These are phyloP conservation scores for Cynaeus angustus DNA, from an alignment of 2,888 invertebrate species.

Conservation along the genomic window DNA sequence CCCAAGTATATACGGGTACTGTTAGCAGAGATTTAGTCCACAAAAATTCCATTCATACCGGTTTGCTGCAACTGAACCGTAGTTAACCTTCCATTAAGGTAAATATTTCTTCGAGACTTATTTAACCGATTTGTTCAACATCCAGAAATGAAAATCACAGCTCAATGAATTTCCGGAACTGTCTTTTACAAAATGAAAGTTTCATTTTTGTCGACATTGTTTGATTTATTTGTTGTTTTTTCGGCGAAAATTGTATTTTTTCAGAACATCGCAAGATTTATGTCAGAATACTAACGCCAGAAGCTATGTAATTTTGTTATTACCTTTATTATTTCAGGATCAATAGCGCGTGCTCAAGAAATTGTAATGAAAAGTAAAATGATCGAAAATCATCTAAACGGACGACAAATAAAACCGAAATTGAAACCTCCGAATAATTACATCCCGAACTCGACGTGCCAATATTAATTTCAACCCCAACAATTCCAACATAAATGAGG, in stretches of 20 bases:
- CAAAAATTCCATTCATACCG: conserved; percentile 20
- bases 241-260: neutral
- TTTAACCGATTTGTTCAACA: conserved; percentile 2
- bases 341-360: conserved; percentile 7
- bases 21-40: conserved; percentile 14
- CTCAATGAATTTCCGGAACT: conserved; percentile 4
- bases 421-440: conserved; percentile 42
- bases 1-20: conserved; percentile 31
- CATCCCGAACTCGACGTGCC: conserved; percentile 37
- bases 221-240: conserved; percentile 47
- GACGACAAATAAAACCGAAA: conserved; percentile 38
- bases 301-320: conserved; percentile 20
- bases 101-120: conserved; percentile 15
- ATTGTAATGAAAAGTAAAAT: conserved; percentile 1
- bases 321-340: conserved; percentile 30
- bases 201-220: conserved; percentile 31
- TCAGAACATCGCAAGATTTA: conserved; percentile 6
- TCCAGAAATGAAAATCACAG: conserved; percentile 17
- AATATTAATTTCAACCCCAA: conserved; percentile 46
- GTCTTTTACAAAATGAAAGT: conserved; percentile 21
- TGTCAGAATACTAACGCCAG: conserved; percentile 7
- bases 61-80: neutral
- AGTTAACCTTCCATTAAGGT: conserved; percentile 11
- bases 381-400: conserved; percentile 18
- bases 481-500: conserved; percentile 48